Evolutionary conservation across 2,888 invertebrate species (phyloP), one percentile per base, ranked within the genome.

Genomic region (Cephus sareptanus): DNA sequence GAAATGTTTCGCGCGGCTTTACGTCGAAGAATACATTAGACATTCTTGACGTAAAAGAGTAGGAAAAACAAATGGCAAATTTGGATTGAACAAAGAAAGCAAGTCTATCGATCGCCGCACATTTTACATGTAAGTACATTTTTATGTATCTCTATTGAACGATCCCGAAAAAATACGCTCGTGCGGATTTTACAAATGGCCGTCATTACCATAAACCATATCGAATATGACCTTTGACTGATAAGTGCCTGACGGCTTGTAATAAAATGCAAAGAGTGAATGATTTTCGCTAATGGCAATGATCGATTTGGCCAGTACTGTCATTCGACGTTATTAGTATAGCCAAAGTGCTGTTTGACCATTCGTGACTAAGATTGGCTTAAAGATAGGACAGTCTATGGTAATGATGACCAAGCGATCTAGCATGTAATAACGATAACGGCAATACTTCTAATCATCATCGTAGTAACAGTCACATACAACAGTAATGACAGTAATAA

Each of bases 381-480:
- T 9, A 23, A 56, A 9, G 56, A 56, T 56, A 56, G 9, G 9
- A 9, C 56, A 9, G 56, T 56, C 56, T 23, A 56, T 56, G 56
- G 23, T 56, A 56, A 56, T 56, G 56, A 56, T 23, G 56, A 23
- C 9, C 56, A 56, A 56, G 56, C 56, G 56, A 56, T 56, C 56
- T 15, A 9, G 56, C 23, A 9, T 23, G 56, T 37, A 75, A 75
- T 69, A 75, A 71, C 70, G 69, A 71, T 75, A 71, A 37, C 40
- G 75, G 40, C 69, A 70, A 56, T 79, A 83, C 77, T 83, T 78
- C 79, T 81, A 81, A 80, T 81, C 78, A 80, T 80, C 77, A 83
- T 82, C 80, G 79, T 81, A 76, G 81, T 83, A 81, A 81, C 77
- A 82, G 80, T 79, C 80, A 81, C 73, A 73, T 30, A 37, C 31